Evolutionary conservation across 1,140 invertebrate species (phyloP).

Genomic region (Microplitis demolitor): DNA sequence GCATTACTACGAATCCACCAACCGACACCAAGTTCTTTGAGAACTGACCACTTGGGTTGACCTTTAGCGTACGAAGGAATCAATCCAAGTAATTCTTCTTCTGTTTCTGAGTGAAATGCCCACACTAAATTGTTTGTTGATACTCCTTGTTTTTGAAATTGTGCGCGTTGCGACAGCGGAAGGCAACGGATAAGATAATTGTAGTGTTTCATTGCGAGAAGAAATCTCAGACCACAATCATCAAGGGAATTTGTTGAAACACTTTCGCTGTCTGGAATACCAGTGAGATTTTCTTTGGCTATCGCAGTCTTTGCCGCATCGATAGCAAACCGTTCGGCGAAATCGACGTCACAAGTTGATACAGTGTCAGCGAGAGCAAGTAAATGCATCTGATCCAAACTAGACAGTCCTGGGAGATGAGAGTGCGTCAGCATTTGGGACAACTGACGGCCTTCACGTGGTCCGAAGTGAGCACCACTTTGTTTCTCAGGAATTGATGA

Average conservation of each 20-base stretch:
- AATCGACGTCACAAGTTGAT: constrained; percentile 87
- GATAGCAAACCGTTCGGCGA: constrained; percentile 81
- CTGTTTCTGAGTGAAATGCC: constrained; percentile 98
- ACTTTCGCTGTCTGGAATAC: constrained; percentile 68
- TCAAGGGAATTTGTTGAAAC: constrained; percentile 84
- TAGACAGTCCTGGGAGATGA: constrained; percentile 94
- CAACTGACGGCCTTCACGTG: constrained; percentile 78
- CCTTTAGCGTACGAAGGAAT: constrained; percentile 88
- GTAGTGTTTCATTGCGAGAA: constrained; percentile 97
- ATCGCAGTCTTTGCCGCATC: constrained; percentile 75
- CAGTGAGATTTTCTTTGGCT: constrained; percentile 72
- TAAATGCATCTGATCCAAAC: constrained; percentile 98
- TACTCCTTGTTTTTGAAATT: constrained; percentile 88
- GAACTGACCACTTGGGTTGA: constrained; percentile 86
- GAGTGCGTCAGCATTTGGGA: constrained; percentile 93
- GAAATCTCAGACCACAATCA: constrained; percentile 95
- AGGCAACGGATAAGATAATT: constrained; percentile 90
- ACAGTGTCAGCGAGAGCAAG: constrained; percentile 97
- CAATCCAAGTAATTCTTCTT: constrained; percentile 90
- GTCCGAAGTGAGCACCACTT: constrained; percentile 81
- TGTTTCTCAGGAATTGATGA: constrained; percentile 73
- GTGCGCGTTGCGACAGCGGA: constrained; percentile 83
- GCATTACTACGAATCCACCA: constrained; percentile 96
- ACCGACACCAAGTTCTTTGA: constrained; percentile 90
- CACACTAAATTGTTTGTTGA: constrained; percentile 94